Evolutionary conservation across 2,888 invertebrate species (phyloP), one percentile per base, ranked within the genome.

Genomic region (Drosophila subquinaria): DNA sequence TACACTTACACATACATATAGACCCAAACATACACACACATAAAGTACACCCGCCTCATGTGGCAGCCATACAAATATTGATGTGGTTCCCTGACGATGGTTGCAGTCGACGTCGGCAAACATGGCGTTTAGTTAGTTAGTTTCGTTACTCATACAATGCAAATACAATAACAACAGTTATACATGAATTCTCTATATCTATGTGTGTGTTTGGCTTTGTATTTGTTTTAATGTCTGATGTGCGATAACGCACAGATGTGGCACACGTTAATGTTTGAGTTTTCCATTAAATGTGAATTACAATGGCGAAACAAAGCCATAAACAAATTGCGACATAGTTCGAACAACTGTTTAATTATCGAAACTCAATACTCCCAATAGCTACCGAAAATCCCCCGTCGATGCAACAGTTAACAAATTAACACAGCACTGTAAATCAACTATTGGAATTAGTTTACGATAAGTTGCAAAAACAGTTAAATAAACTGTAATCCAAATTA

Each of bases 261-360:
- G 43, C 56, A 65, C 38, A 64, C 69, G 69, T 17, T 40, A 47
- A 50, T 64, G 69, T 75, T 80, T 77, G 62, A 59, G 45, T 55
- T 64, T 52, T 52, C 80, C 73, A 88, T 88, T 85, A 85, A 82
- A 78, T 45, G 47, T 60, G 56, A 69, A 79, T 85, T 82, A 76
- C 52, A 69, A 65, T 61, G 42, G 36, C 70, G 53, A 62, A 68
- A 71, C 67, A 69, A 69, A 52, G 42, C 45, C 30, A 62, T 35
- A 50, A 43, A 62, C 60, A 47, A 69, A 73, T 61, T 69, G 50
- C 36, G 40, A 33, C 45, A 35, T 45, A 45, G 40, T 17, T 69
- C 30, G 45, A 59, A 47, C 52, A 73, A 61, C 43, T 60, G 56
- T 60, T 57, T 66, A 69, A 63, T 66, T 60, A 43, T n/a, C 13